phyloP scores from a whole-genome alignment of 2,113 vertebrate species.

The Oreochromis aureus region DNA sequence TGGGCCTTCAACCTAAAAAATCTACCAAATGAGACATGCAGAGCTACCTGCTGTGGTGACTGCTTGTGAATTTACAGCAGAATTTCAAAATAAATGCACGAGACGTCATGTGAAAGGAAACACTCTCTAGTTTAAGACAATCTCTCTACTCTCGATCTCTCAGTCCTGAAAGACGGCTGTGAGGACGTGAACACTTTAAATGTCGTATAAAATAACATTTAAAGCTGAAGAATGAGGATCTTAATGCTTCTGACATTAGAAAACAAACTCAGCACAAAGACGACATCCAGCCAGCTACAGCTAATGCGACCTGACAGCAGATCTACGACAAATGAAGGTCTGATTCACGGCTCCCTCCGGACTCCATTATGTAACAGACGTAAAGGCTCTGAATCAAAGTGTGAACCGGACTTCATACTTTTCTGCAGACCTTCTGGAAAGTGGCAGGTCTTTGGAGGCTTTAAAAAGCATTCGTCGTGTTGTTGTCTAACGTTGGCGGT shows the following conservation, averaged over 20 bases:
- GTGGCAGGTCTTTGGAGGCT: not conserved
- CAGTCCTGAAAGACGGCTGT: not conserved
- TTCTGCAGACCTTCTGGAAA: not conserved
- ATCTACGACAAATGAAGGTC: not conserved
- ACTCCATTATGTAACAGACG: not conserved
- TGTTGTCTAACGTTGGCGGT: not conserved
- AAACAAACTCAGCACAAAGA: not conserved
- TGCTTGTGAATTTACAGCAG: not conserved
- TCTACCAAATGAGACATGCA: not conserved
- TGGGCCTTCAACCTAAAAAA: not conserved
- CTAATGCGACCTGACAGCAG: not conserved
- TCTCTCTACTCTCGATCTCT: accelerated
- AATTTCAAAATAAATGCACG: not conserved
- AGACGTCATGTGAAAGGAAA: not conserved
- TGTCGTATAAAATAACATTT: not conserved
- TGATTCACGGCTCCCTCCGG: not conserved
- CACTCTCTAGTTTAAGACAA: not conserved
- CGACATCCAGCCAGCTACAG: not conserved
- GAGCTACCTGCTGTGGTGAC: not conserved
- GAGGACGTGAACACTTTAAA: not conserved
- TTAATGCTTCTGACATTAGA: not conserved
- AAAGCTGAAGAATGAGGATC: not conserved
- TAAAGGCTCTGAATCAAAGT: not conserved
- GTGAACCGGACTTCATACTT: not conserved
- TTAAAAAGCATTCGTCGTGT: not conserved